A percentile compares a stretch with the other conserved stretches of the same genome.
These are phyloP conservation scores for Caenorhabditis japonica DNA, from an alignment of 2,888 invertebrate genomes.

Conservation along the genomic window DNA sequence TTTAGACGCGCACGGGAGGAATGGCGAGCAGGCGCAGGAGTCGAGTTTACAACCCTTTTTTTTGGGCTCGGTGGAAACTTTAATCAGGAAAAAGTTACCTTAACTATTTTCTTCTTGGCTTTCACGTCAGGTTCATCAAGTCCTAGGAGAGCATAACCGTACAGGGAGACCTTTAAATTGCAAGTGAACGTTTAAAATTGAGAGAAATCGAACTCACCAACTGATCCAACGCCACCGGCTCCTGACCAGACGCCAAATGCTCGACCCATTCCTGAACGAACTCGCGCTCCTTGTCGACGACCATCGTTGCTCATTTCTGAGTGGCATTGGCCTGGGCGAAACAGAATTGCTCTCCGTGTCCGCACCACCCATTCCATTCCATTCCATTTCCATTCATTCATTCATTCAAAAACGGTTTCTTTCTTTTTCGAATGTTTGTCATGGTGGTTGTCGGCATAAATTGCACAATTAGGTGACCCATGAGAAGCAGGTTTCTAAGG, in stretches of 20 bases:
- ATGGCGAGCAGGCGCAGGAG: too few relatives aligned
- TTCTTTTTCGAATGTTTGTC: not conserved
- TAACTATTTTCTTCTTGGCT: not conserved
- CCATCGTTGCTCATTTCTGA: too few relatives aligned
- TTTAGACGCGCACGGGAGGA: constrained; percentile 41
- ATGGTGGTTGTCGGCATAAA: not conserved
- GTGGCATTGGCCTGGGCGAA: not conserved
- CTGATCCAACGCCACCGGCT: constrained; percentile 27
- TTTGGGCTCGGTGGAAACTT: too few relatives aligned
- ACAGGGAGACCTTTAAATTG: constrained; percentile 44
- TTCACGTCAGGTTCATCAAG: constrained; percentile 20
- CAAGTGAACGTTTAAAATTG: not conserved
- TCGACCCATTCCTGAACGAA: constrained; percentile 42
- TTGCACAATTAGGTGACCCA: not conserved
- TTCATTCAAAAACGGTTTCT: not conserved
- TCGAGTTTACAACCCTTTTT: too few relatives aligned
- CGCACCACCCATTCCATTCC: not conserved
- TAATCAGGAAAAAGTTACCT: too few relatives aligned
- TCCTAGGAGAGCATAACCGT: constrained; percentile 47
- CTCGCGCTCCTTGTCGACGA: constrained; percentile 28
- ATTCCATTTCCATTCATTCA: not conserved
- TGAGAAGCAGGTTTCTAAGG: not conserved
- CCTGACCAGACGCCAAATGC: constrained; percentile 8
- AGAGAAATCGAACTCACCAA: constrained; percentile 12
- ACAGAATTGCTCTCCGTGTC: not conserved